phyloP scores from a whole-genome alignment of 2,797 vertebrate genomes.

The Myotis pilosus region DNA sequence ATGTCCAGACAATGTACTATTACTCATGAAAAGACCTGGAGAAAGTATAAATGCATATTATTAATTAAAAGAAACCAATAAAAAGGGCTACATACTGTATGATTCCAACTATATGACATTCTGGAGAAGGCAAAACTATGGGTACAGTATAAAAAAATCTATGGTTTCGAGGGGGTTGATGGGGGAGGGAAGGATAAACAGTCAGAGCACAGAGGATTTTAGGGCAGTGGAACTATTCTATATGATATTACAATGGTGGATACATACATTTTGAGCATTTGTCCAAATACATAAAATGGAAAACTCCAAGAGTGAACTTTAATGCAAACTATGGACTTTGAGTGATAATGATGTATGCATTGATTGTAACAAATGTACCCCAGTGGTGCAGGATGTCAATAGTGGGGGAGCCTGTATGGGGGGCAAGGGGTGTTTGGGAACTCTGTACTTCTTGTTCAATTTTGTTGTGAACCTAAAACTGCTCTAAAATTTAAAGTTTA shows the following conservation, averaged over 20 bases:
- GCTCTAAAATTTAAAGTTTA: conserved; percentile 30
- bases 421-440: neutral
- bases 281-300: neutral
- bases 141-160: neutral
- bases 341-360: neutral
- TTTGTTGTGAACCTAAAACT: conserved; percentile 4
- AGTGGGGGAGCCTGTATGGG: neutral
- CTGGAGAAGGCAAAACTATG: conserved; percentile 17
- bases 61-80: conserved; percentile 4
- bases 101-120: neutral
- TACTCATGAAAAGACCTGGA: neutral
- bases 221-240: conserved; percentile 9
- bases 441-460: neutral
- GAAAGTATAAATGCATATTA: conserved; percentile 21
- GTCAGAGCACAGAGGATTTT: neutral
- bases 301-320: neutral
- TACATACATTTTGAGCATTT: neutral
- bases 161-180: neutral
- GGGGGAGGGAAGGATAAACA: neutral
- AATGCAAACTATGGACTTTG: neutral
- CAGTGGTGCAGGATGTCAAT: neutral
- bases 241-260: neutral
- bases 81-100: neutral
- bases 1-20: conserved; percentile 33
- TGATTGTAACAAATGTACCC: neutral